Evolutionary conservation across 2,888 invertebrate species (phyloP), one percentile per base, ranked within the genome.

Genomic region (Drosophila merina): DNA sequence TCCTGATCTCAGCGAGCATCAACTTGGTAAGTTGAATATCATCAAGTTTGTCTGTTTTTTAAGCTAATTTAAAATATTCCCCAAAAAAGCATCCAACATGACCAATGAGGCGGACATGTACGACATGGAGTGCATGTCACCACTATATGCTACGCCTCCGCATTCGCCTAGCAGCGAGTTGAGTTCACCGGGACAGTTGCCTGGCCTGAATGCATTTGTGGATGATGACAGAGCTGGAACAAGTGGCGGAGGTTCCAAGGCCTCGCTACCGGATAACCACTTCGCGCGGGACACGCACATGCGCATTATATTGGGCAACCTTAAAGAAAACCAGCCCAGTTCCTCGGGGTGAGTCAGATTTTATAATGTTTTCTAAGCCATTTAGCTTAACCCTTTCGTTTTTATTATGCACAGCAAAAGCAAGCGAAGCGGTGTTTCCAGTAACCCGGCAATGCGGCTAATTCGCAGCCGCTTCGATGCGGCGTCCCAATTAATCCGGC

Each of bases 211-310:
- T 74, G 90, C 89, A 56, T 92, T 92, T 68, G 91, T 90, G 57
- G 92, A 92, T 74, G 91, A 91, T 56, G 89, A 90, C 36, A 85
- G 90, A 33, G 88, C 89, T 30, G 86, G 86, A 3, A 80, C 89
- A 33, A 76, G 79, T 14, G 82, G 85, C 26, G 72, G 44, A n/a
- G 55, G 68, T 9, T 77, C 77, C 10, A 89, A 91, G 70, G 72
- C 90, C 26, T 74, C 76, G 88, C 84, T 93, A 89, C 93, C 96
- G 0, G 96, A 97, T 91, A 95, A 95, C 36, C 97, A 97, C 90
- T 97, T 96, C 92, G 96, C 96, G 57, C 93, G 97, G n/a, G 97
- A 97, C 90, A 97, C 97, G 0, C 97, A 97, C 88, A 97, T 97
- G 97, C 93, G 97, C 74, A 97, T 97, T 76, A 97, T 97, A 79